Base-by-base conservation (phyloP, 2,888 invertebrate genomes). In the Brachypalpus laphriformis region DNA sequence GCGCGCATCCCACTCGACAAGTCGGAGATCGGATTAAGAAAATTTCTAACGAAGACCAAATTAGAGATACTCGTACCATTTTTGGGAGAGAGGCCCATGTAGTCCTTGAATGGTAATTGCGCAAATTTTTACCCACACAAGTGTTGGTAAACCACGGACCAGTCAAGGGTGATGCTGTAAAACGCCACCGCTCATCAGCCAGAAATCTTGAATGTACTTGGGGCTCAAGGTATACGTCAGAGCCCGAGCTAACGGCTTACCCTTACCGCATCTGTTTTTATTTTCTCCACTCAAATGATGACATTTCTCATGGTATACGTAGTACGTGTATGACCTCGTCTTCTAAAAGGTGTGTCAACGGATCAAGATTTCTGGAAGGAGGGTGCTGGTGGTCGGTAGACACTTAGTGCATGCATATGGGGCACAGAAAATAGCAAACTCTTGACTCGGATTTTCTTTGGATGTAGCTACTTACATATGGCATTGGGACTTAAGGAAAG, bases 311-410 rank as follows among this genome's bases (percentile, higher is more conserved):
- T 78, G 40, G 34, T 34, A 34, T n/a, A n/a, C n/a, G n/a, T n/a
- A n/a, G n/a, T n/a, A 2, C 61, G 34, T 51, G 56, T 61, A 72
- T 70, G 78, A 83, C 83, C 72, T 83, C 74, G 63, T 74, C 66
- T 20, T 63, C 57, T 74, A 74, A 78, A 78, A 74, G 56, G 56
- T 74, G 57, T 83, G 72, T 57, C 65, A 74, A 68, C 40, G 57
- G 49, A 74, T 83, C 34, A 68, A 56, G 61, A 77, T 70, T 68
- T 51, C 51, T 31, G 14, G 18, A 57, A 47, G 7, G n/a, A 14
- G 34, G 34, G 14, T 20, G 18, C 3, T 16, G 34, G n/a, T 22
- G 22, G 75, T 56, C 40, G 8, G 22, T 42, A 22, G 22, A 47
- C 76, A 57, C 51, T 70, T 51, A 40, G 22, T 63, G 77, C 66